Conservation (phyloP, 2,888 invertebrate species). For the Drosophila maculinotata region DNA sequence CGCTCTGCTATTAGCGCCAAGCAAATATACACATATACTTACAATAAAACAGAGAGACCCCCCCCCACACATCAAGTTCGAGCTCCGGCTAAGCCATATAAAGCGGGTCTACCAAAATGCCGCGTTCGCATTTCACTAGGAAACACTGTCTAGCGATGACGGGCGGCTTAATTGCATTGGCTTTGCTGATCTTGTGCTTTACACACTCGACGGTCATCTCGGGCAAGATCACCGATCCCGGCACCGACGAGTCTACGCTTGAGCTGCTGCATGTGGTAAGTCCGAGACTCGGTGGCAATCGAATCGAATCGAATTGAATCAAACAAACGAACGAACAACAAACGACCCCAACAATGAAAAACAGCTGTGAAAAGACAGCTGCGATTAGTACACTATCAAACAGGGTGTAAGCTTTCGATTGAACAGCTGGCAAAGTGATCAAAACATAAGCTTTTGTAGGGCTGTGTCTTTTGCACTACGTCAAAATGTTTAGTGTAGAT, state of each 20-base stretch:
- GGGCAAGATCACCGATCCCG: constrained; percentile 62
- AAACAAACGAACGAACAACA: not conserved
- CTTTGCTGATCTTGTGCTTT: constrained; percentile 78
- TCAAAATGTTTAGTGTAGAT: too few species aligned
- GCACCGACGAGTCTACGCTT: constrained; percentile 77
- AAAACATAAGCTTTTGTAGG: not conserved
- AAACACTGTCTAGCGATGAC: constrained; percentile 83
- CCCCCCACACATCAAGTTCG: constrained; percentile 7
- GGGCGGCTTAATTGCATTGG: constrained; percentile 74
- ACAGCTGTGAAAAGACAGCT: constrained; percentile 30
- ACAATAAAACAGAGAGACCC: constrained; percentile 22
- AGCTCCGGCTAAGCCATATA: constrained; percentile 57
- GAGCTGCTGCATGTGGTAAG: constrained; percentile 84
- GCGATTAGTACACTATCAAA: constrained; percentile 26
- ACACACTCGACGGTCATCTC: constrained; percentile 74
- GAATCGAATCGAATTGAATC: constrained; percentile 2
- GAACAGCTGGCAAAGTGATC: not conserved
- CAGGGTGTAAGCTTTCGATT: not conserved
- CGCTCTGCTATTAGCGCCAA: constrained; percentile 32
- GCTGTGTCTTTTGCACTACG: too few species aligned
- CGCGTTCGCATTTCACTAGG: constrained; percentile 82
- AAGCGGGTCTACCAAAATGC: constrained; percentile 76
- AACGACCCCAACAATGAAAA: not conserved
- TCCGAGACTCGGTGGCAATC: constrained; percentile 29
- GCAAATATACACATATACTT: constrained; percentile 15